A percentile compares a stretch with the other conserved stretches of the same genome.
These are phyloP conservation scores for Philotrypesis tridentata DNA, from an alignment of 1,140 invertebrate genomes.

Conservation along the genomic window DNA sequence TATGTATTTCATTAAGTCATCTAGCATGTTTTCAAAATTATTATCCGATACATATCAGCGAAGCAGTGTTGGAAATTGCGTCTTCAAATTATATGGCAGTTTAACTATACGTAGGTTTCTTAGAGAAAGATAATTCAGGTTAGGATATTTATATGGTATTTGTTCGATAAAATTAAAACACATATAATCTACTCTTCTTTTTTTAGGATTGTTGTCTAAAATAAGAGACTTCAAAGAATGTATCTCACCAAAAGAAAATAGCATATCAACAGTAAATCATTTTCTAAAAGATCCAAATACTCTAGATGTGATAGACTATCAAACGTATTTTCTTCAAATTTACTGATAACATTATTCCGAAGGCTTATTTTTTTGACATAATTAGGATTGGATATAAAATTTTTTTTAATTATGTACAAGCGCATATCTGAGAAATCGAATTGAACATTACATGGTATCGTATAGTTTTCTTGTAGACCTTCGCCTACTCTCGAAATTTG, in stretches of 20 bases:
- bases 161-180: too few species aligned
- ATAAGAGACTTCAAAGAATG: constrained; percentile 18
- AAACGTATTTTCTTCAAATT: background rate
- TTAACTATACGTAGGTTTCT: background rate
- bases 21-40: background rate
- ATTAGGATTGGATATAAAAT: background rate
- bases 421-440: constrained; percentile 32
- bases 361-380: background rate
- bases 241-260: background rate
- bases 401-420: background rate
- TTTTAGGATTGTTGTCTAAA: background rate
- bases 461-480: background rate
- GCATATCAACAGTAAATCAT: background rate
- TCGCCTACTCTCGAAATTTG: too few species aligned
- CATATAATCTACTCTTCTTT: too few species aligned
- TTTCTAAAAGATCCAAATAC: constrained; percentile 28
- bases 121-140: constrained; percentile 24
- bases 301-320: constrained; percentile 12
- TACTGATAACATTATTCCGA: constrained; percentile 9
- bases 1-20: background rate
- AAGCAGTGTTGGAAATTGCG: constrained; percentile 7
- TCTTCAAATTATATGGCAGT: background rate
- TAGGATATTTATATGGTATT: background rate
- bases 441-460: background rate
- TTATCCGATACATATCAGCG: constrained; percentile 27